Conservation (phyloP, 1,140 invertebrate genomes). For the Whitmania pigra region DNA sequence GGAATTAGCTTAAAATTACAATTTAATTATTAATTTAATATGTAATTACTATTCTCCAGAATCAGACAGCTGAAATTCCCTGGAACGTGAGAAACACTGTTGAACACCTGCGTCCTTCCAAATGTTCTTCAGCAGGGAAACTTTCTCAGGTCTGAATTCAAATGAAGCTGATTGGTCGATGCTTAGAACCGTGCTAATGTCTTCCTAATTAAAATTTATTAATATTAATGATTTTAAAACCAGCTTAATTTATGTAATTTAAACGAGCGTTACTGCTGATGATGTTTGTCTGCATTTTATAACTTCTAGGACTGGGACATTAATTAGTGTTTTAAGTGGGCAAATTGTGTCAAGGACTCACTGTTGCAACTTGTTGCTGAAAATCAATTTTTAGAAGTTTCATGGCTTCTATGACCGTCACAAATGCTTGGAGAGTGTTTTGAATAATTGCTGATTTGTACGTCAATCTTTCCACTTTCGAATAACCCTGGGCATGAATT, state of each 20-base stretch:
- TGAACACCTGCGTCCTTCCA: conserved; percentile 77
- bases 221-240: too few species aligned
- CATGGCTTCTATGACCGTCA: not conserved
- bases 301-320: too few species aligned
- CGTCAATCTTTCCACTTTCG: conserved; percentile 3
- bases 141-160: conserved; percentile 46
- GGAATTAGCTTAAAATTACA: too few species aligned
- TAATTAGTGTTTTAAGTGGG: too few species aligned
- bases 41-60: conserved; percentile 90
- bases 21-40: too few species aligned
- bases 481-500: not conserved
- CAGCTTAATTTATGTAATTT: too few species aligned
- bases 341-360: not conserved
- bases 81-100: conserved; percentile 60
- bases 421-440: not conserved
- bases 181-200: not conserved
- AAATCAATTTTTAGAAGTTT: not conserved
- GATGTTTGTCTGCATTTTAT: too few species aligned
- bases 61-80: conserved; percentile 85
- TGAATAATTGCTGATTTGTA: conserved; percentile 1
- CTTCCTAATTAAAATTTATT: not conserved
- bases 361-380: not conserved
- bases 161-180: not conserved
- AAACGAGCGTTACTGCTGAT: too few species aligned
- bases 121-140: conserved; percentile 78